Evolutionary conservation across 2,888 invertebrate genomes (phyloP), one percentile per base, ranked within the genome.

Genomic region (Drosophila ezoana): DNA sequence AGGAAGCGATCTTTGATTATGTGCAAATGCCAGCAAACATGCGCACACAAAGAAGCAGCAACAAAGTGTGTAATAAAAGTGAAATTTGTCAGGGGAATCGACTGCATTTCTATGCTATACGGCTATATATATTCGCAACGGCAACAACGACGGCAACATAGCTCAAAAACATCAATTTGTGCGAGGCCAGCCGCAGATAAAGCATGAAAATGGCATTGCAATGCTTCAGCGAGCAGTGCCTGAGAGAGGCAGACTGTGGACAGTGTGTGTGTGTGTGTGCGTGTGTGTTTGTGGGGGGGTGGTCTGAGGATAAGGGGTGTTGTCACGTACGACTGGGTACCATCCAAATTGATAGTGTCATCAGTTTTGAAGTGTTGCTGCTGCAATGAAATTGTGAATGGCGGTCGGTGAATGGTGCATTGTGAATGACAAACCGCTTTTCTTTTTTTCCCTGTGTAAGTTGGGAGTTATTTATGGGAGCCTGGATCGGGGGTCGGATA

Each of bases 331-430:
- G 38, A 59, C 40, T 41, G 51, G 69, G 53, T 53, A 49, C 61
- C 73, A 67, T 60, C 70, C 58, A 71, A 81, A 81, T 79, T 81
- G 81, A 79, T 86, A 81, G 86, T 86, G 80, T 86, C 81, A 86
- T 81, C 86, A 86, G 73, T 86, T 86, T 73, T 76, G 76, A 85
- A 85, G 82, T 82, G 86, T 57, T 58, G 67, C 79, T 38, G 33
- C 16, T 20, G 28, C 49, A 35, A 35, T n/a, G 16, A 54, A 54
- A 66, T 58, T 43, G 43, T 37, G 57, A 53, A 28, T 28, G 28
- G 28, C 28, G 28, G 28, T 28, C 8, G 28, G 8, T 28, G 28
- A 28, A 53, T 23, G 48, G 13, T 38, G 41, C 56, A 52, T 43
- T 43, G 23, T 16, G 64, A 20, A 20, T 28, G 41, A 53, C 40